A percentile compares a stretch with the other conserved stretches of the same genome.
These are phyloP conservation scores for Felis chaus DNA, from an alignment of 2,113 vertebrate species.

Conservation along the genomic window DNA sequence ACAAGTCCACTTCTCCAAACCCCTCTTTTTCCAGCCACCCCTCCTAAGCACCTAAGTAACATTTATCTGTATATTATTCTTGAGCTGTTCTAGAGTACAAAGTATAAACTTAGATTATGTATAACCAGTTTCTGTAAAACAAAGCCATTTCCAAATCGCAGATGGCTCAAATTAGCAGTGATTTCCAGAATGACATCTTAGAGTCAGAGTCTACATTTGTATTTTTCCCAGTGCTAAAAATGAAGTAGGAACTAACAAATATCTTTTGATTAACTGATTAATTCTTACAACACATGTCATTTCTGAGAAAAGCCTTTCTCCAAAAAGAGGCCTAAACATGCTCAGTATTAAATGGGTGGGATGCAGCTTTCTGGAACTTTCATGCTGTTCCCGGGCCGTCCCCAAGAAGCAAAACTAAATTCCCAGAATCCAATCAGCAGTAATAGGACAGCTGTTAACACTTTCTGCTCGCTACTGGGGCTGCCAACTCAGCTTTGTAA, in stretches of 20 bases:
- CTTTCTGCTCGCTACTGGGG: not conserved
- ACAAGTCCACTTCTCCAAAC: not conserved
- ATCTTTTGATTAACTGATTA: not conserved
- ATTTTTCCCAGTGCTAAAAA: not conserved
- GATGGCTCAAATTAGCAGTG: not conserved
- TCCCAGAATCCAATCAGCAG: slow-evolving; percentile 16
- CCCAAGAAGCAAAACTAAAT: slow-evolving; percentile 35
- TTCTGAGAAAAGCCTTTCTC: slow-evolving; percentile 41
- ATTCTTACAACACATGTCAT: not conserved
- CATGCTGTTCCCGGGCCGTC: not conserved
- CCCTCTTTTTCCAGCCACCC: not conserved
- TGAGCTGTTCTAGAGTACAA: not conserved
- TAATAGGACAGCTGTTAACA: not conserved
- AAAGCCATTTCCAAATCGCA: not conserved
- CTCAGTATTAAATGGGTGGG: not conserved
- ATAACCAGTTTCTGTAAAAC: not conserved
- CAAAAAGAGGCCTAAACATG: not conserved
- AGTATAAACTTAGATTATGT: not conserved
- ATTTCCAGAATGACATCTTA: not conserved
- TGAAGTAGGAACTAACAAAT: not conserved
- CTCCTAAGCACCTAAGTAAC: not conserved
- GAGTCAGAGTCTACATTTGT: not conserved
- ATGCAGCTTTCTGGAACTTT: not conserved
- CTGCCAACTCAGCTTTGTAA: not conserved
- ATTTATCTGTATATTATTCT: not conserved